Conservation (phyloP, 2,888 invertebrate species). For the Bedellia somnulentella region DNA sequence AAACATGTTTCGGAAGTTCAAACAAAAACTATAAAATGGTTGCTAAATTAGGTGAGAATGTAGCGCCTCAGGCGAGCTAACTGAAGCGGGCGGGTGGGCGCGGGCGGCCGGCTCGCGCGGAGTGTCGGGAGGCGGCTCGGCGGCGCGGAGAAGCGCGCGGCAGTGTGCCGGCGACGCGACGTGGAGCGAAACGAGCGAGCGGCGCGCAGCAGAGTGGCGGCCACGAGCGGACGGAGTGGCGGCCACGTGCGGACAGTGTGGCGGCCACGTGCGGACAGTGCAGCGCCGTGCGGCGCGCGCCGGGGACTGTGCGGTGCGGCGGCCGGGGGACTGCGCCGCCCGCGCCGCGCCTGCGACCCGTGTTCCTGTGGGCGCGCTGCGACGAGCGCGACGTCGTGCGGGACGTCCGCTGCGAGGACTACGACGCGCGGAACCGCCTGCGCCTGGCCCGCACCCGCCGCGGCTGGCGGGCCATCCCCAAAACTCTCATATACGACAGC, state of each 20-base stretch:
- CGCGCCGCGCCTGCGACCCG: constrained; percentile 72
- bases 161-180: not conserved
- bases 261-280: constrained; percentile 56
- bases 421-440: constrained; percentile 83
- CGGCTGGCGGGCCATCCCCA: constrained; percentile 83
- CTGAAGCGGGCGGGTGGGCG: constrained; percentile 53
- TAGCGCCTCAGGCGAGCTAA: no score
- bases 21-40: no score
- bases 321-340: constrained; percentile 50
- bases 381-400: constrained; percentile 78
- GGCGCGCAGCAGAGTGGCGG: not conserved
- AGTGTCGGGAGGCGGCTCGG: no score
- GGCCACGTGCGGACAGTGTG: constrained; percentile 14
- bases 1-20: no score
- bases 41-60: no score
- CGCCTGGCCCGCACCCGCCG: constrained; percentile 77
- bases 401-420: constrained; percentile 85
- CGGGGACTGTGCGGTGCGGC: constrained; percentile 49
- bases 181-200: not conserved
- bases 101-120: constrained; percentile 34
- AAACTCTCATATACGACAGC: constrained; percentile 66
- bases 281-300: constrained; percentile 47
- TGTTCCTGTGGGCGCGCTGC: constrained; percentile 84
- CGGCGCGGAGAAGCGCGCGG: not conserved
- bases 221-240: not conserved